Evolutionary conservation across 1,140 invertebrate species (phyloP), one percentile per base, ranked within the genome.

Genomic region (Galendromus occidentalis): DNA sequence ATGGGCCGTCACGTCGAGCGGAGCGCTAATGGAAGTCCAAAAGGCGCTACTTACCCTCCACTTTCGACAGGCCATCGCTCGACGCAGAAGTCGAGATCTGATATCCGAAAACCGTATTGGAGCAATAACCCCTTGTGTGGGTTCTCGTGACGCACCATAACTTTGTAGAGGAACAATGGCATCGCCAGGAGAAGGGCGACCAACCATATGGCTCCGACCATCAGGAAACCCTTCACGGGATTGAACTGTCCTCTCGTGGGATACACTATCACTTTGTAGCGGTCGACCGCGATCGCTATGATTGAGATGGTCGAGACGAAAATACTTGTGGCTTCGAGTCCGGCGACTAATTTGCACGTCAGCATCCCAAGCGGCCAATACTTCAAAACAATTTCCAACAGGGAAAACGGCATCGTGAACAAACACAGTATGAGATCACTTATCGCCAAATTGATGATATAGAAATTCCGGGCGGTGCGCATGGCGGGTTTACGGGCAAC

Each of bases 241-340:
- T 86, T 83, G 65, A 87, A 79, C 68, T 81, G 84, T 68, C 84
- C 82, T 64, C 83, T 80, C 0, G 87, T 89, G 29, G 87, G 87
- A 73, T 88, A 87, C 0, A 91, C 84, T 72, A 91, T 91, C 39
- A 75, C 73, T 25, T 72, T 70, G 64, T 74, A 73, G 39, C 82
- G 80, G 76, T 91, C 88, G 69, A 91, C 79, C 20, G 88, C 87
- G 66, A 91, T 91, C 2, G 87, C 87, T 0, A 86, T 88, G 69
- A 91, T 91, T 67, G 86, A 88, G 69, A 91, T 86, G 12, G 87
- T 88, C 1, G 87, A 89, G 0, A 91, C 88, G 72, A 88, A 91
- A 67, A 89, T 86, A 69, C 86, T 88, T 41, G 84, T 86, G 2
- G 86, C 87, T 73, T 90, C 86, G 22, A 89, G 80, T 65, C 84